Base-by-base conservation (phyloP, 1,140 invertebrate genomes). In the Drosophila dunni region DNA sequence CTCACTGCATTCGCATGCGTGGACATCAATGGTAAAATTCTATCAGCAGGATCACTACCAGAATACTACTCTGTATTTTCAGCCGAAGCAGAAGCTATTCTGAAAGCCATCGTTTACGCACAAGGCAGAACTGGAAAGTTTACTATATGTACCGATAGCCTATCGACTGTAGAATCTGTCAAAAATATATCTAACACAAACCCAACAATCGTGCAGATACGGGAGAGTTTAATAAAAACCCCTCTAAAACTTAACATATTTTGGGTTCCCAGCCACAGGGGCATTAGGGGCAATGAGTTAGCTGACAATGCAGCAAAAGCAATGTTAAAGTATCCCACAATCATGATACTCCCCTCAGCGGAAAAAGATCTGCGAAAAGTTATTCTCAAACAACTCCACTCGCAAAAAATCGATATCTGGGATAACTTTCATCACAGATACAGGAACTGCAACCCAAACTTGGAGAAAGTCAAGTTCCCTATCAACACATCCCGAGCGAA, bases 91-190 rank as follows among this genome's bases (percentile, higher is more conserved):
- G 53, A 15, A 17, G 53, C 34, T 56, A 56, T 56, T 17, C 33
- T 56, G n/a, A 56, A 15, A 13, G 29, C 29, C 53, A 56, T 54
- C 29, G n/a, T 33, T 29, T 15, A 56, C 34, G 53, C 53, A 56
- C 11, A 56, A 56, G 15, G 15, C 53, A 36, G 34, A 56, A 40
- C 53, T 40, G 34, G 34, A 17, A 56, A 15, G 34, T 56, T 56
- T 13, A 40, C 53, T 36, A 56, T 56, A 56, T 56, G 34, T 17
- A 56, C 53, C 53, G 53, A 56, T 56, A 56, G 53, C 53, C 53
- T 38, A 10, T 56, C 34, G 53, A 17, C 53, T 56, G 15, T 56
- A 20, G 42, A 45, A 45, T 9, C 42, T 3, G 1, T 45, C 9
- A 45, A 45, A 45, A 45, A 45, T 15, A 2, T n/a, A 45, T 11